A percentile compares a stretch with the other conserved stretches of the same genome.
phyloP scores from a whole-genome alignment of 2,113 vertebrate genomes.

The Lophotis ruficrista region DNA sequence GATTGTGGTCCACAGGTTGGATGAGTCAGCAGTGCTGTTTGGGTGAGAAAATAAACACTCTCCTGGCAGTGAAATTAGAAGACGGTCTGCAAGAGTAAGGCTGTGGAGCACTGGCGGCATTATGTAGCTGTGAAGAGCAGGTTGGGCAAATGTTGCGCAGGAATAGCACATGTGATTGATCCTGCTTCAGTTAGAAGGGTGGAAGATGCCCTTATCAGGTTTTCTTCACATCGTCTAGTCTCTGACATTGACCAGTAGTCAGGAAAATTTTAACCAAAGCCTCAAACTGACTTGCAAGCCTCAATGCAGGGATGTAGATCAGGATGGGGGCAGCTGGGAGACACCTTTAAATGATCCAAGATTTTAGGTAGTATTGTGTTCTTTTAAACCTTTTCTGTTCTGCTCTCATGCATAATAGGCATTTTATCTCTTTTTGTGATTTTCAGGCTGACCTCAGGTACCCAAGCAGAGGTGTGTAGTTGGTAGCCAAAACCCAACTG shows the following conservation, averaged over 20 bases:
- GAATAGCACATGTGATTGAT: background rate
- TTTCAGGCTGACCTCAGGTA: background rate
- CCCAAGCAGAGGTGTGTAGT: background rate
- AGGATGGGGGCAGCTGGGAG: background rate
- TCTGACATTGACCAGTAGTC: background rate
- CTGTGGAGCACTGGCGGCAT: background rate
- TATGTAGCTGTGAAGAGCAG: background rate
- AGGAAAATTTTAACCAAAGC: background rate
- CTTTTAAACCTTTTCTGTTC: background rate
- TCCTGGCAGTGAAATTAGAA: background rate
- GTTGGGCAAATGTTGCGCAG: background rate
- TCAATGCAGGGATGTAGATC: background rate
- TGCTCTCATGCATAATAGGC: rapidly evolving
- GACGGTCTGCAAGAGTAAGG: background rate
- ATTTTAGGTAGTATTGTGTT: background rate
- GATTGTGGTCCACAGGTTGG: background rate
- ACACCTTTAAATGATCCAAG: background rate
- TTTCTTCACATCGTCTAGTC: background rate
- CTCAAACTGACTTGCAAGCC: background rate
- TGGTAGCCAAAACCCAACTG: background rate
- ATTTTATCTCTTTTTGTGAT: background rate
- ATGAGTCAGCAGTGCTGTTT: background rate
- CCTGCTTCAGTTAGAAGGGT: background rate
- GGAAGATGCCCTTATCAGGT: background rate
- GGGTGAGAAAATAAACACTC: background rate